Evolutionary conservation across 2,797 vertebrate species (phyloP), one percentile per base, ranked within the genome.

Genomic region (Leucoraja ocellata): DNA sequence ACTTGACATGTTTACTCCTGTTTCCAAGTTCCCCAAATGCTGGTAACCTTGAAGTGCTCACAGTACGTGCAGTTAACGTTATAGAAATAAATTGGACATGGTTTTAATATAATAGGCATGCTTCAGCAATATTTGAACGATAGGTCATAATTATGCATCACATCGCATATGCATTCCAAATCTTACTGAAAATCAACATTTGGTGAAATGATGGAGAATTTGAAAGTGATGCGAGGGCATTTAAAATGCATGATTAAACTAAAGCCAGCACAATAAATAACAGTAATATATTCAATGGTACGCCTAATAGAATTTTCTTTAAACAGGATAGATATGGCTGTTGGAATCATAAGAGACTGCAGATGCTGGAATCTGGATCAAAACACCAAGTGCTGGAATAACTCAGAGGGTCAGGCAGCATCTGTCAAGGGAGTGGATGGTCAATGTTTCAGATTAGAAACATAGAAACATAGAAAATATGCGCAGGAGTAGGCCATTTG

Each of bases 1-100:
- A 88, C 61, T 74, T 88, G 5, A 65, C n/a, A 65, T 84, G 13
- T 88, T 88, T n/a, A 65, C 61, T 74, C 46, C 39, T 91, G 90
- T 74, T 71, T 54, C 68, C 68, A 74, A 74, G 21, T 54, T 39
- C 68, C 36, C 21, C 5, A 71, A 23, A 73, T 71, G 32, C 36
- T 91, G 68, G 36, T 91, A 21, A 36, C 21, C 88, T 91, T 71
- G 88, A 8, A 46, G 36, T 46, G 8, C 68, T 46, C 68, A 88
- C n/a, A 91, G 36, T 71, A 46, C 25, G 68, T 54, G 2, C 61
- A n/a, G 68, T 91, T 36, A 73, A 91, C 71, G 65, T 91, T 39
- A 39, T 36, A 23, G 39, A 11, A 28, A 13, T n/a, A 14, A 86
- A 86, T n/a, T 13, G 79, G 25, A 46, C 14, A 11, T 79, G 10